phyloP scores from a whole-genome alignment of 2,113 vertebrate species.

The Mesitornis unicolor region DNA sequence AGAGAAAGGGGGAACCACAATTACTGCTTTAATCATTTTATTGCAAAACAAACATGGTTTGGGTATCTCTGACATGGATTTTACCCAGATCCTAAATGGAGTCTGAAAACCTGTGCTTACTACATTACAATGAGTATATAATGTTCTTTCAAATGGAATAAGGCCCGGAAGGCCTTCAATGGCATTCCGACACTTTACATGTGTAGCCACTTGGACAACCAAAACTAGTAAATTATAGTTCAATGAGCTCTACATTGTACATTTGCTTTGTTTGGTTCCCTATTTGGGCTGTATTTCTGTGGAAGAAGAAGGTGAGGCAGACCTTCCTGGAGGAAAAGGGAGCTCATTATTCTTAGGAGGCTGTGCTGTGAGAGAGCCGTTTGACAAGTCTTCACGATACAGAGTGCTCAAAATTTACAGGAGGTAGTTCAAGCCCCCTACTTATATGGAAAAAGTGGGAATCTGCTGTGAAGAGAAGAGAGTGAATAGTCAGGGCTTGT shows the following conservation, averaged over 20 bases:
- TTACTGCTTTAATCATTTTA: neutral
- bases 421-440: neutral
- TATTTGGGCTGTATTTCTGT: neutral
- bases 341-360: neutral
- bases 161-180: neutral
- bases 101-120: neutral
- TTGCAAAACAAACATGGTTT: neutral
- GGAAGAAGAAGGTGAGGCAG: neutral
- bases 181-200: neutral
- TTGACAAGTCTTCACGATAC: rapidly evolving
- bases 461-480: neutral
- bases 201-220: neutral
- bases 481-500: neutral
- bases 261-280: neutral
- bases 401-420: neutral
- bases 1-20: neutral
- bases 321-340: neutral
- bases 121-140: neutral
- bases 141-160: neutral
- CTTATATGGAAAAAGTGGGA: neutral
- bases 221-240: neutral
- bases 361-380: neutral
- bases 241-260: neutral
- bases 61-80: neutral
- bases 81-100: neutral